Evolutionary conservation across 92 coral and sea anemone genomes (phyloP), one percentile per base, ranked within the genome.

Genomic region (Zoanthus sansibaricus): DNA sequence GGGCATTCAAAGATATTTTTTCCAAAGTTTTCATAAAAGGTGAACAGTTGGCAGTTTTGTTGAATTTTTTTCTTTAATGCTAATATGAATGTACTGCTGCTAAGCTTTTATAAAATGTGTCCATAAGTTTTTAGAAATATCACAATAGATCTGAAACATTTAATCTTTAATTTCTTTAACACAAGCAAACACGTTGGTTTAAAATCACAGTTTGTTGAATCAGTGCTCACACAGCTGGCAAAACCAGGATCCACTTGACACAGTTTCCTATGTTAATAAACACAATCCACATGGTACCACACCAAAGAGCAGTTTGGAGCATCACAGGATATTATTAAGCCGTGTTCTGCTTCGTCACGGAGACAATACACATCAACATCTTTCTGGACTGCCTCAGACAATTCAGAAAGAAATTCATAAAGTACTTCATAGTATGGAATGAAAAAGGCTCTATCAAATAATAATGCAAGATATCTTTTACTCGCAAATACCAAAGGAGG

Each of bases 321-420:
- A 21, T 76, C 80, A 7, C 80, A 76, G 62, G 80, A 76, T 44
- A 86, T 75, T 84, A 86, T 86, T 58, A 59, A 42, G 11, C 83
- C 83, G 55, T 59, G 46, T 67, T 86, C 89, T n/a, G 84, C 89
- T 67, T 86, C 83, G 8, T 84, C 83, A 76, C 83, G 76, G 20
- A 76, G 68, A 45, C 89, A 76, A 64, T 55, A 86, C 8, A 72
- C 64, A 86, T 86, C 64, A 21, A 33, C 72, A 25, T 68, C 72
- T 74, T 42, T 85, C 25, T 48, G 52, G 56, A 30, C 79, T 52
- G 54, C 79, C 75, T 20, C 52, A 55, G 68, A 25, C 58, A 44
- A 32, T 46, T 10, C 6, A 74, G 14, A 55, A 13, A 37, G 2
- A 37, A 37, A 37, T 37, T 37, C 42, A 37, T 37, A 37, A 1